Conservation (phyloP, 1,140 invertebrate genomes). For the Dendrolimus punctatus region DNA sequence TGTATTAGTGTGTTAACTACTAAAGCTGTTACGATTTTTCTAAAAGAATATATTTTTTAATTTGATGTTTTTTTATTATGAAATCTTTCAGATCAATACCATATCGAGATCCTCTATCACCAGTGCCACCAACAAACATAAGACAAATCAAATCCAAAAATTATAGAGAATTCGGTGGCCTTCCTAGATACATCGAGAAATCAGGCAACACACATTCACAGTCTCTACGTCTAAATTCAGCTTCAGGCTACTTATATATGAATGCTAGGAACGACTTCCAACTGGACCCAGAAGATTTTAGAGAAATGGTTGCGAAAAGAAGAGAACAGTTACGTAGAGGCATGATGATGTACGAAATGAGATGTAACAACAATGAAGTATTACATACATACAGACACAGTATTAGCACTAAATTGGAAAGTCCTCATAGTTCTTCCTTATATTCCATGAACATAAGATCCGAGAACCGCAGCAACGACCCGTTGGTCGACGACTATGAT, state of each 20-base stretch:
- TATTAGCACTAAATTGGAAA: slow-evolving; percentile 30
- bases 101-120: slow-evolving; percentile 64
- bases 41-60: no score
- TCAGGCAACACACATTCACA: slow-evolving; percentile 54
- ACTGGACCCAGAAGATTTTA: slow-evolving; percentile 62
- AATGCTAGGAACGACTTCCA: slow-evolving; percentile 68
- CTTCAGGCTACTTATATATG: slow-evolving; percentile 68
- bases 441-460: slow-evolving; percentile 57
- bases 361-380: slow-evolving; percentile 35
- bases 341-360: slow-evolving; percentile 47
- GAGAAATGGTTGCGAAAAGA: slow-evolving; percentile 60
- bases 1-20: no score
- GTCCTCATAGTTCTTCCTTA: slow-evolving; percentile 54
- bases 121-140: slow-evolving; percentile 57
- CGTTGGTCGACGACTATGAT: slow-evolving; percentile 64
- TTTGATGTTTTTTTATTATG: neutral
- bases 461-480: slow-evolving; percentile 64
- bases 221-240: slow-evolving; percentile 60
- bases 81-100: slow-evolving; percentile 49
- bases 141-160: slow-evolving; percentile 46
- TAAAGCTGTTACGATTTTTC: no score
- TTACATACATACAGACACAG: slow-evolving; percentile 32
- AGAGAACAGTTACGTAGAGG: slow-evolving; percentile 54
- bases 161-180: slow-evolving; percentile 38
- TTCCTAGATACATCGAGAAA: slow-evolving; percentile 66